These are phyloP conservation scores for Isurus oxyrinchus DNA, from an alignment of 2,113 vertebrate genomes.

Conservation along the genomic window DNA sequence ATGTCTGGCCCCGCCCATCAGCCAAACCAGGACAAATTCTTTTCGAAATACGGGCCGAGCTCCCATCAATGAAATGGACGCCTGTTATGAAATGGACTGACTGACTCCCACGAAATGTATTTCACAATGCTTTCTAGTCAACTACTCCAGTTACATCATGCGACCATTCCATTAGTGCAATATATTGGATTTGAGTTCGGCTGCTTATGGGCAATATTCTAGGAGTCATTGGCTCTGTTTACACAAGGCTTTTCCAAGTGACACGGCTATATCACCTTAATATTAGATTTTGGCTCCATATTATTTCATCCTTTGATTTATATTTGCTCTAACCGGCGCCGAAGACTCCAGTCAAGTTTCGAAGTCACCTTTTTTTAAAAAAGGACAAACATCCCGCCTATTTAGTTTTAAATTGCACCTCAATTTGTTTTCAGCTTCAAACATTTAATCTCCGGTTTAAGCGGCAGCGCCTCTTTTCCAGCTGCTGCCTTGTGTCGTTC, in stretches of 20 bases:
- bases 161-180: not conserved
- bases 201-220: not conserved
- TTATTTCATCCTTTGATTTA: not conserved
- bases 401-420: not conserved
- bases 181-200: conserved; percentile 12
- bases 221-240: not conserved
- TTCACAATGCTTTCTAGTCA: not conserved
- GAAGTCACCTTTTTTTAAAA: not conserved
- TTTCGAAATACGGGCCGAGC: not conserved
- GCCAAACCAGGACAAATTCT: not conserved
- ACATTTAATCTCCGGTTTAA: not conserved
- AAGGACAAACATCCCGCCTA: not conserved
- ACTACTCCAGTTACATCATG: not conserved
- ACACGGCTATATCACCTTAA: not conserved
- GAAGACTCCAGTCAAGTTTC: not conserved
- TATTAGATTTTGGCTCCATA: not conserved
- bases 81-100: not conserved
- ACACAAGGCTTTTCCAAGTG: not conserved
- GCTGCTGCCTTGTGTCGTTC: too few relatives aligned
- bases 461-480: not conserved
- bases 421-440: not conserved
- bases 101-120: not conserved
- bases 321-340: not conserved
- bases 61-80: not conserved
- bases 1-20: not conserved